Percentiles rank a stretch among this genome's conserved stretches.
Conservation (phyloP, 2,888 invertebrate species). For the Aromia moschata region DNA sequence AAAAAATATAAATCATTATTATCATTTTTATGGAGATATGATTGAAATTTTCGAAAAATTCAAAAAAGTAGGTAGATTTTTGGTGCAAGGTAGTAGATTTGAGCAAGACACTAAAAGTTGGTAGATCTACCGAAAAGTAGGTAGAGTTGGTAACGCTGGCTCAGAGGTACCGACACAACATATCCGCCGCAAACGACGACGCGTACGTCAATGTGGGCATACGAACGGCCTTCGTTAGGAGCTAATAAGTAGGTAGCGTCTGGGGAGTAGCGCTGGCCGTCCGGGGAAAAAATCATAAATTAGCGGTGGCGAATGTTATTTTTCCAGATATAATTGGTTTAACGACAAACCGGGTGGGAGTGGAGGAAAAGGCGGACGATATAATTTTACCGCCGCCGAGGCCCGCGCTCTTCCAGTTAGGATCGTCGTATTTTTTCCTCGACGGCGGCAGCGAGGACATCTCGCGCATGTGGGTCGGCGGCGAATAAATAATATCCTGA, state of each 20-base stretch:
- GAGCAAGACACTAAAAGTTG: no score
- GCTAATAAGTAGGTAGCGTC: slow-evolving; percentile 38
- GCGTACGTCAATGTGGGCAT: slow-evolving; percentile 27
- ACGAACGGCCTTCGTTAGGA: slow-evolving; percentile 34
- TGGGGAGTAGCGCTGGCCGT: slow-evolving; percentile 25
- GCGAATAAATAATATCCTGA: not conserved
- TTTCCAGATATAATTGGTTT: slow-evolving; percentile 33
- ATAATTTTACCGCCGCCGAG: not conserved
- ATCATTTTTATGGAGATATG: no score
- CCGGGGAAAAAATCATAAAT: slow-evolving; percentile 27
- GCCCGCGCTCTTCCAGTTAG: not conserved
- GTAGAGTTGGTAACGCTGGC: not conserved
- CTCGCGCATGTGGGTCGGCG: not conserved
- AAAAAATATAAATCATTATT: no score
- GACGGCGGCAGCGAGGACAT: not conserved
- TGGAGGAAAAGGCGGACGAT: slow-evolving; percentile 9
- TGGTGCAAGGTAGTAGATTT: no score
- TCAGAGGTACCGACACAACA: slow-evolving; percentile 15
- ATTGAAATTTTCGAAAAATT: no score
- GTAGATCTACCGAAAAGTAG: no score
- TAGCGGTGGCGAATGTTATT: slow-evolving; percentile 7
- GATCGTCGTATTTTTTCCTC: not conserved
- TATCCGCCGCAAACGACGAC: slow-evolving; percentile 21
- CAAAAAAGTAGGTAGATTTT: no score
- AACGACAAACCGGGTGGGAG: slow-evolving; percentile 30